Base-by-base conservation (phyloP, 2,113 vertebrate species). In the Albula goreensis region DNA sequence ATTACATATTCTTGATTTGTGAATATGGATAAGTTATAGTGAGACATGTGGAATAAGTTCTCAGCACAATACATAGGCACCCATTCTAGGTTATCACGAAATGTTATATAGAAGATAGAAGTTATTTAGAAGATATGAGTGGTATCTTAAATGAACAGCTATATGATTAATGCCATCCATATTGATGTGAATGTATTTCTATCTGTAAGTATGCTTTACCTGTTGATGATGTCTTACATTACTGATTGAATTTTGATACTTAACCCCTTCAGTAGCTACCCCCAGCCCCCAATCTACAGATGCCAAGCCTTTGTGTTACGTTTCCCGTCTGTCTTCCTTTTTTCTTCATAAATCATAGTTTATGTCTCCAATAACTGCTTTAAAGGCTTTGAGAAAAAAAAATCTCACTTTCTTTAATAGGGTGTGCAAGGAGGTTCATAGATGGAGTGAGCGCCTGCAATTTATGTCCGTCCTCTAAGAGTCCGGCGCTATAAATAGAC, bases 401-500 rank as follows among this genome's bases (percentile, higher is more conserved):
- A 80, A 50, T 82, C 88, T 83, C 25, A 83, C 78, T 87, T 77
- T 49, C 80, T 81, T 83, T 81, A 82, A 48, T 56, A 87, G 83
- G 84, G 50, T 0, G 53, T 88, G 86, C 87, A 80, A 10, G 12
- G 25, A 80, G 22, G 49, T 53, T 66, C 41, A 70, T 25, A 9
- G 57, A 85, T 56, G 66, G 53, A 66, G 13, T n/a, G 57, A 13
- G 49, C 5, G 48, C 80, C 41, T 51, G 84, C 77, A 17, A 79
- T 78, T 66, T 86, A 85, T 78, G 83, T 57, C 78, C 41, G 22
- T 84, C 79, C 48, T 90, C 77, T 9, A 48, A 86, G 89, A 88
- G 88, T 89, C 89, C 22, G 81, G 56, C 19, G 81, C 89, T 92
- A 91, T 92, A 88, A 89, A 91, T 91, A 92, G 88, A 84, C 8